Percentiles rank a stretch among this genome's conserved stretches.
phyloP scores from a whole-genome alignment of 37 sponge, comb jelly and placozoan species.

The Aphrocallistes beatrix region DNA sequence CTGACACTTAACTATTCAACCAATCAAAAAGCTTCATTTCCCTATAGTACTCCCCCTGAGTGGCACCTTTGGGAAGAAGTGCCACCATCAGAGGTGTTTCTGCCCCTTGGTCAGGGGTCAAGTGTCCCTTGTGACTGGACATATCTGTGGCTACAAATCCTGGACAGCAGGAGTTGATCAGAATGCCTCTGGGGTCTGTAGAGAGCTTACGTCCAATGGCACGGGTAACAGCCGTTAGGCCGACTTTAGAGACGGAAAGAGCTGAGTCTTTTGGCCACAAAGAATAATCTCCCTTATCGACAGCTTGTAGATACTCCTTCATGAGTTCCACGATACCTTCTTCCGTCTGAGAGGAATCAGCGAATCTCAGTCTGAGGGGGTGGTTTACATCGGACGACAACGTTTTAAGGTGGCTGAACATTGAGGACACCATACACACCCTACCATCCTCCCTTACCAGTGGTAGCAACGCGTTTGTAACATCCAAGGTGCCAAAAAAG shows the following conservation, averaged over 20 bases:
- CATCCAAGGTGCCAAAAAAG: slow-evolving; percentile 64
- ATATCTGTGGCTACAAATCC: slow-evolving; percentile 6
- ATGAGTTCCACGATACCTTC: background rate
- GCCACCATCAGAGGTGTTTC: background rate
- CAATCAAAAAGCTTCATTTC: background rate
- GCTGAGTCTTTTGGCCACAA: background rate
- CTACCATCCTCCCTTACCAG: slow-evolving; percentile 25
- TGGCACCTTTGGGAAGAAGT: background rate
- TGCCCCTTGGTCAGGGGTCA: background rate
- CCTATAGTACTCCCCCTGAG: background rate
- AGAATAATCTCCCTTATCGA: background rate
- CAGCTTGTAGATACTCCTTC: background rate
- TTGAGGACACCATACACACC: background rate
- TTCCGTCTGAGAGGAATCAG: background rate
- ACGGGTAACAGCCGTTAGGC: background rate
- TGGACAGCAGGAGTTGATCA: slow-evolving; percentile 18
- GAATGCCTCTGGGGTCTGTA: background rate
- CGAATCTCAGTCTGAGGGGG: background rate
- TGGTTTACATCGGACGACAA: background rate
- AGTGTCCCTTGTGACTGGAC: background rate
- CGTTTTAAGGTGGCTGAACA: background rate
- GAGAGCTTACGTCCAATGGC: background rate
- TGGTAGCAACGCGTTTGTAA: slow-evolving; percentile 47
- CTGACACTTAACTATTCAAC: no score
- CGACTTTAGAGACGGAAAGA: background rate